Percentiles rank a stretch among this genome's conserved stretches.
phyloP scores from a whole-genome alignment of 2,797 vertebrate genomes.

The Alca torda region DNA sequence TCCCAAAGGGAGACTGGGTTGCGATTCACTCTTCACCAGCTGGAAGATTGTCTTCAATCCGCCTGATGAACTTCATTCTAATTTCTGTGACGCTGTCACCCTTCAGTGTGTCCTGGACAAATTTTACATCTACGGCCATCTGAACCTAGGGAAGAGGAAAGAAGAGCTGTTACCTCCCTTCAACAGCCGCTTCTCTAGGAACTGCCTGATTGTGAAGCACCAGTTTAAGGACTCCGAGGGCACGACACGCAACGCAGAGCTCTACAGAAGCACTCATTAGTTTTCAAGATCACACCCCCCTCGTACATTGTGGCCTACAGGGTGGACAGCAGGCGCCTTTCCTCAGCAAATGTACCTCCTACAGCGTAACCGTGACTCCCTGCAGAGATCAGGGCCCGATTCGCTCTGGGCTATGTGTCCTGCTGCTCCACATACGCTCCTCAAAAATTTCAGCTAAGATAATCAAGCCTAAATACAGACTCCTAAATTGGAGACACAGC shows the following conservation, averaged over 20 bases:
- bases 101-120: conserved; percentile 94
- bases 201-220: background rate
- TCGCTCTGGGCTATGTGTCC: fast-evolving
- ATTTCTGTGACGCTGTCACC: conserved; percentile 97
- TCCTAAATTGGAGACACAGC: background rate
- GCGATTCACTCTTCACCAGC: conserved; percentile 85
- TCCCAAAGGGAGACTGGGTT: background rate
- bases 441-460: background rate
- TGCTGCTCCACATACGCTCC: background rate
- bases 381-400: background rate
- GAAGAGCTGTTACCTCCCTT: background rate
- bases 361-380: background rate
- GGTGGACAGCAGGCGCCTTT: background rate
- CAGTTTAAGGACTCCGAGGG: background rate
- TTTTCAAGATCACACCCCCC: background rate
- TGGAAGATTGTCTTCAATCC: conserved; percentile 97
- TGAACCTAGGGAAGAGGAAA: conserved; percentile 83
- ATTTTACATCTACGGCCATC: conserved; percentile 97
- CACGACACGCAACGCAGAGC: fast-evolving
- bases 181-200: background rate
- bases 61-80: conserved; percentile 96
- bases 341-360: background rate
- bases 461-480: background rate
- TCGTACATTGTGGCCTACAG: background rate
- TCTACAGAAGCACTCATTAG: background rate